Conservation (phyloP, 2,888 invertebrate genomes). For the Lagria hirta region DNA sequence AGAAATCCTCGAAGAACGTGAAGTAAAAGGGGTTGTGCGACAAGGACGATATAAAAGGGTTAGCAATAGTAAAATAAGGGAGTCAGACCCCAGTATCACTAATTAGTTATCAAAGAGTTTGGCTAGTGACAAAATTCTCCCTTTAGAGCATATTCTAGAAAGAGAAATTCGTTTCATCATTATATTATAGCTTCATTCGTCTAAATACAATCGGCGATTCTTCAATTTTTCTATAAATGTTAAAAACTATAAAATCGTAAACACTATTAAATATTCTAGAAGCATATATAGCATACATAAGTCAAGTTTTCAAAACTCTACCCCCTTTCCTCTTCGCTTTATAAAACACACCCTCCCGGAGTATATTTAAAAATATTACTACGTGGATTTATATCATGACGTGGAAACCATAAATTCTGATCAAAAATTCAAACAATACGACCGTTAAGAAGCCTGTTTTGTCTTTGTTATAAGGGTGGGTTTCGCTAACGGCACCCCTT, state of each 20-base stretch:
- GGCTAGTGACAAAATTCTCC: conserved; percentile 51
- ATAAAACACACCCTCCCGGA: conserved; percentile 27
- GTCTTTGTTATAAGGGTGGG: conserved; percentile 29
- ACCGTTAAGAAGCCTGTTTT: conserved; percentile 29
- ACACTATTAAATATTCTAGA: conserved; percentile 4
- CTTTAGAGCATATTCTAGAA: conserved; percentile 52
- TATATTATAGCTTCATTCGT: too few relatives aligned
- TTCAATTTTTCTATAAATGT: too few relatives aligned
- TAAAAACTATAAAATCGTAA: too few relatives aligned
- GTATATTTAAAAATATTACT: conserved; percentile 43
- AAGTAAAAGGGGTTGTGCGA: conserved; percentile 35
- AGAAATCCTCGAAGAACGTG: conserved; percentile 25
- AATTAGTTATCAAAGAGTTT: conserved; percentile 64
- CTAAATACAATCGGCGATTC: too few relatives aligned
- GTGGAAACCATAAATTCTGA: conserved; percentile 48
- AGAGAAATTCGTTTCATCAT: conserved; percentile 42
- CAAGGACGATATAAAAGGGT: conserved; percentile 51
- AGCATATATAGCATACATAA: too few relatives aligned
- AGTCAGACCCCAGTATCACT: conserved; percentile 56
- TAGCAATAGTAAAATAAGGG: conserved; percentile 55
- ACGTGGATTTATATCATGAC: conserved; percentile 49
- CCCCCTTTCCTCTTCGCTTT: conserved; percentile 17
- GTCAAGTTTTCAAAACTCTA: conserved; percentile 2
- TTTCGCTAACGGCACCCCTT: conserved; percentile 26
- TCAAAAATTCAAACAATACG: conserved; percentile 46